These are phyloP conservation scores for Sceloporus tristichus DNA, from an alignment of 2,113 vertebrate genomes.

Conservation along the genomic window DNA sequence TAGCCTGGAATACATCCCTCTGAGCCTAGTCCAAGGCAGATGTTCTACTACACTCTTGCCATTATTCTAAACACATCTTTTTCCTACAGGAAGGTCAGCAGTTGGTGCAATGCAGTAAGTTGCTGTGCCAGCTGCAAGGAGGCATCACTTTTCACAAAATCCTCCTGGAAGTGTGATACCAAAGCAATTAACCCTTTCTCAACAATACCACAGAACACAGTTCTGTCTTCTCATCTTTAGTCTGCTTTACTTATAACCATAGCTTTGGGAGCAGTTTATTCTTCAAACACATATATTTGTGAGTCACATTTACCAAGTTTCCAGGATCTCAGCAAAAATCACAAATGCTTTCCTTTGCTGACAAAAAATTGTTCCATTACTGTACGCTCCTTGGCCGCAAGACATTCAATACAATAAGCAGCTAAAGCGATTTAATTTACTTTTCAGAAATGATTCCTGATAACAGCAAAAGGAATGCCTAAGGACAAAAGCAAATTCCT, in stretches of 20 bases:
- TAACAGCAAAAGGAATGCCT: slow-evolving; percentile 12
- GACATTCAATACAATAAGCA: slow-evolving; percentile 33
- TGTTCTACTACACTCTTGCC: slow-evolving; percentile 17
- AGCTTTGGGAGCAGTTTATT: slow-evolving; percentile 20
- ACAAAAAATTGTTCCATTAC: slow-evolving; percentile 43
- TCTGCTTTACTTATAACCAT: slow-evolving; percentile 19
- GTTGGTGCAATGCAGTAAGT: slow-evolving; percentile 54
- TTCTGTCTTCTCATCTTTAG: background rate
- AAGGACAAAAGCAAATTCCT: slow-evolving; percentile 40
- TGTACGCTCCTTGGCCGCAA: slow-evolving; percentile 34
- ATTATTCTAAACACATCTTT: slow-evolving; percentile 32
- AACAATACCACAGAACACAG: background rate
- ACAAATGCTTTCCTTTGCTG: slow-evolving; percentile 26
- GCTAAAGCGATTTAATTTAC: slow-evolving; percentile 56
- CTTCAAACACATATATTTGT: background rate
- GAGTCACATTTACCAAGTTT: background rate
- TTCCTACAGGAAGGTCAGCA: slow-evolving; percentile 22
- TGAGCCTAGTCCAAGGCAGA: background rate
- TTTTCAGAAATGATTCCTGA: slow-evolving; percentile 46
- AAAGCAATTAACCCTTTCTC: background rate
- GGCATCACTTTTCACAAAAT: slow-evolving; percentile 3
- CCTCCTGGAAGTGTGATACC: background rate
- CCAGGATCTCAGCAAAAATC: slow-evolving; percentile 24
- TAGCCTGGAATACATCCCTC: slow-evolving; percentile 14
- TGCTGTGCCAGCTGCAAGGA: slow-evolving; percentile 22